Percentiles rank a stretch among this genome's conserved stretches.
Evolutionary conservation across 2,797 vertebrate species (phyloP).

Genomic region (Antrozous pallidus): DNA sequence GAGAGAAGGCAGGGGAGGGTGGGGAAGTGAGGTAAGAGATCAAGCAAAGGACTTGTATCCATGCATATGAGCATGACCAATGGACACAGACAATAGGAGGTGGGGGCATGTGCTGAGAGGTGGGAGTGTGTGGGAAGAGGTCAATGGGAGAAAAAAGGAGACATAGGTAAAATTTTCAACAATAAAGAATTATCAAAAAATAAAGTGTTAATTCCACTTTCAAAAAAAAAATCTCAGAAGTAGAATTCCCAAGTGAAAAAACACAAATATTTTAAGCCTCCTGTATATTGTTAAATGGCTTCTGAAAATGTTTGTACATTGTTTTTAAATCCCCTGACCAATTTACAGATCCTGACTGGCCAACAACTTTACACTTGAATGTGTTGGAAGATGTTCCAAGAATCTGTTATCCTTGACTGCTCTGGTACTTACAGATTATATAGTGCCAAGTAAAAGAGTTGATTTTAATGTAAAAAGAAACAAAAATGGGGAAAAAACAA

Average conservation of each 20-base stretch:
- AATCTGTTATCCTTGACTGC: background rate
- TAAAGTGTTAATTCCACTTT: too few species aligned
- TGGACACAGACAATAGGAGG: too few species aligned
- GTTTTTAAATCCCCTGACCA: constrained; percentile 15
- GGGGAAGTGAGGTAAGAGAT: too few species aligned
- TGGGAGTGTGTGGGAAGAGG: too few species aligned
- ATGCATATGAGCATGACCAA: too few species aligned
- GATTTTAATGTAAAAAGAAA: background rate
- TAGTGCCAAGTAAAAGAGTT: background rate
- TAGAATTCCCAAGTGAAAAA: constrained; percentile 54
- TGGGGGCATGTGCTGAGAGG: too few species aligned
- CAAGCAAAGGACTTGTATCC: too few species aligned
- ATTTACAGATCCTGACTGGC: background rate
- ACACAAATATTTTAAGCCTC: background rate
- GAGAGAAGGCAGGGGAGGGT: too few species aligned
- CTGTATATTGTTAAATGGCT: background rate
- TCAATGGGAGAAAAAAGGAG: too few species aligned
- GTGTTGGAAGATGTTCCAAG: background rate
- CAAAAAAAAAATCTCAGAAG: background rate
- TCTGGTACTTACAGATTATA: background rate
- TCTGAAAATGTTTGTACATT: background rate
- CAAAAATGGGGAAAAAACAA: background rate
- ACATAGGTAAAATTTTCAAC: too few species aligned
- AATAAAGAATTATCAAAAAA: too few species aligned
- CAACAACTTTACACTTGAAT: constrained; percentile 23